phyloP scores from a whole-genome alignment of 2,113 vertebrate species.

The Sorex araneus region DNA sequence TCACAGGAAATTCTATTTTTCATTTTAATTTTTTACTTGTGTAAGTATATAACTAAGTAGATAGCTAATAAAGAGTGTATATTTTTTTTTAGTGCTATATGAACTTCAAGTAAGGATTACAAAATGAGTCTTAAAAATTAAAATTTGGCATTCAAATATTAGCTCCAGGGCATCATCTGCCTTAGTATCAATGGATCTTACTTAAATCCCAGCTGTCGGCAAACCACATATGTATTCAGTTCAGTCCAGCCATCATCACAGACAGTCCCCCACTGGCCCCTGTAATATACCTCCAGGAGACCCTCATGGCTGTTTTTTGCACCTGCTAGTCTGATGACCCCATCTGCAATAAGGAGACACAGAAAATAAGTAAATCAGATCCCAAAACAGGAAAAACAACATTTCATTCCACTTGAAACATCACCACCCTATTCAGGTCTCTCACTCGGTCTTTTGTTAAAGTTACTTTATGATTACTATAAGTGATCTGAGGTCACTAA shows the following conservation, averaged over 20 bases:
- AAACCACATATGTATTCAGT: constrained; percentile 93
- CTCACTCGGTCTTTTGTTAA: neutral
- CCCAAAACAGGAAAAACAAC: neutral
- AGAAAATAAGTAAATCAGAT: constrained; percentile 16
- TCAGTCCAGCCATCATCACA: constrained; percentile 97
- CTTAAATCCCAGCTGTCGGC: constrained; percentile 97
- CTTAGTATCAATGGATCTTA: constrained; percentile 84
- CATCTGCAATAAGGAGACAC: constrained; percentile 89
- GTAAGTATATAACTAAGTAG: neutral
- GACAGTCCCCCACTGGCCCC: constrained; percentile 95
- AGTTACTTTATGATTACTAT: neutral
- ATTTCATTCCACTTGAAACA: neutral
- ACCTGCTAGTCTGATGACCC: constrained; percentile 91
- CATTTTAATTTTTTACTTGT: neutral
- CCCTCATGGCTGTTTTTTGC: constrained; percentile 92
- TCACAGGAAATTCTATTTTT: neutral
- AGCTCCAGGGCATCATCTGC: neutral
- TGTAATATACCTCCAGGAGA: constrained; percentile 93
- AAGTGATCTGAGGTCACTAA: neutral
- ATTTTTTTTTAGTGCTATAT: neutral
- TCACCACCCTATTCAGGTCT: neutral
- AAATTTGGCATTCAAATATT: neutral
- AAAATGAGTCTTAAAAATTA: neutral
- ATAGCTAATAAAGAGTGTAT: neutral
- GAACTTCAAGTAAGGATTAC: neutral